A percentile compares a stretch with the other conserved stretches of the same genome.
Evolutionary conservation across 2,113 vertebrate genomes (phyloP).

Genomic region (Grammomys dolichurus): DNA sequence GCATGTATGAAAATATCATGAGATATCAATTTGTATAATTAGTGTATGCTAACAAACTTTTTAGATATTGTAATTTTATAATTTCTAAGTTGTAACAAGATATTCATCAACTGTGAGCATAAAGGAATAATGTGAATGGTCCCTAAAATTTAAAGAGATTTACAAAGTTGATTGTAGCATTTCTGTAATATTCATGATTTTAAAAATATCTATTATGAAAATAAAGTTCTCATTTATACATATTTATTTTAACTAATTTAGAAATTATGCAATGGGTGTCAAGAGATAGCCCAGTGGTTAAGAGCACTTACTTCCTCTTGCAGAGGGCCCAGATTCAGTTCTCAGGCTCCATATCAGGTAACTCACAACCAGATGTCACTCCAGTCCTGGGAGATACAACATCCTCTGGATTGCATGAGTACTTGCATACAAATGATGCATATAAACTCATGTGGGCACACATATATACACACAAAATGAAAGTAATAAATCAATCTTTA

Average conservation of each 20-base stretch:
- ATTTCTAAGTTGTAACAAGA: background rate
- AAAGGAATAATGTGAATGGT: background rate
- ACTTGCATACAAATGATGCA: background rate
- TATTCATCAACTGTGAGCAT: background rate
- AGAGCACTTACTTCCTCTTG: background rate
- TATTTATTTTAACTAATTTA: background rate
- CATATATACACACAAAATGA: background rate
- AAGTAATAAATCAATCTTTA: background rate
- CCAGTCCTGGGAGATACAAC: too few species aligned
- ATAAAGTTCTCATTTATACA: background rate
- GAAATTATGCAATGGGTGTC: background rate
- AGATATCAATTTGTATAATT: background rate
- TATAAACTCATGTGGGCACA: background rate
- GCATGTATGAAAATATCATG: background rate
- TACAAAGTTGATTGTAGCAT: background rate
- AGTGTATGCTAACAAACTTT: background rate
- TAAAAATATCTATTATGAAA: slow-evolving; percentile 1
- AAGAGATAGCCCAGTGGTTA: background rate
- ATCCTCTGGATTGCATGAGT: background rate
- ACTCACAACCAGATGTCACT: too few species aligned
- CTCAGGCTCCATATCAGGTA: background rate
- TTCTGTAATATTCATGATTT: background rate
- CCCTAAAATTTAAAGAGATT: background rate
- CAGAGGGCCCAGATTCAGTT: background rate
- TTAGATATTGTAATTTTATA: background rate